These are phyloP conservation scores for Fregata magnificens DNA, from an alignment of 2,113 vertebrate species.

Conservation along the genomic window DNA sequence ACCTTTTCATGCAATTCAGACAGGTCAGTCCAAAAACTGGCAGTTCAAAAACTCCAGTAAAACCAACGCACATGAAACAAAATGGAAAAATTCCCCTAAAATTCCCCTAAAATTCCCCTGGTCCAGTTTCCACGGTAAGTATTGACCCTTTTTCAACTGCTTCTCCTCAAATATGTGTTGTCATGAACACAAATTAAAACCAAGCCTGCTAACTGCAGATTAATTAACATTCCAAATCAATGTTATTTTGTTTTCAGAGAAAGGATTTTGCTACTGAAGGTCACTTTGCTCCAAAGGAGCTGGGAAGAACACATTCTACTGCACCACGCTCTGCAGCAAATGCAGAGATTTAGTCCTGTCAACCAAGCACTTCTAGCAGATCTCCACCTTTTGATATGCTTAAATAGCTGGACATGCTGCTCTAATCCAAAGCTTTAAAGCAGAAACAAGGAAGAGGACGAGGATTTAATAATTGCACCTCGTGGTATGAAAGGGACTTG, in stretches of 20 bases:
- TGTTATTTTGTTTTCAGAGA: conserved; percentile 54
- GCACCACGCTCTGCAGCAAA: background rate
- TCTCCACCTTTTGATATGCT: background rate
- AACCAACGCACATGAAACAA: background rate
- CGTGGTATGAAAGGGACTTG: background rate
- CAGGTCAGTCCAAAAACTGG: background rate
- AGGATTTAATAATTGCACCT: background rate
- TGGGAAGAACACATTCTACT: background rate
- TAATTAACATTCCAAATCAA: conserved; percentile 66
- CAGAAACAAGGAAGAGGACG: background rate
- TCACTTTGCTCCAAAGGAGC: conserved; percentile 45
- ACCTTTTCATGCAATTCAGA: background rate
- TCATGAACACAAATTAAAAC: conserved; percentile 43
- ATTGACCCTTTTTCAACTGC: background rate
- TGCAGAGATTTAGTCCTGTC: background rate
- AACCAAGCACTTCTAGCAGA: conserved; percentile 21
- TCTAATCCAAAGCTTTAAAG: background rate
- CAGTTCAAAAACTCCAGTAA: background rate
- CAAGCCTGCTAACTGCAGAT: conserved; percentile 29
- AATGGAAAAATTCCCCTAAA: background rate
- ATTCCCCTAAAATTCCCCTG: background rate
- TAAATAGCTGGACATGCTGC: conserved; percentile 23
- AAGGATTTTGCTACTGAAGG: conserved; percentile 57
- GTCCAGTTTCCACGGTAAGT: background rate
- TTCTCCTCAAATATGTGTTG: conserved; percentile 24